A percentile compares a stretch with the other conserved stretches of the same genome.
phyloP scores from a whole-genome alignment of 1,140 invertebrate genomes.

The Mercenaria mercenaria region DNA sequence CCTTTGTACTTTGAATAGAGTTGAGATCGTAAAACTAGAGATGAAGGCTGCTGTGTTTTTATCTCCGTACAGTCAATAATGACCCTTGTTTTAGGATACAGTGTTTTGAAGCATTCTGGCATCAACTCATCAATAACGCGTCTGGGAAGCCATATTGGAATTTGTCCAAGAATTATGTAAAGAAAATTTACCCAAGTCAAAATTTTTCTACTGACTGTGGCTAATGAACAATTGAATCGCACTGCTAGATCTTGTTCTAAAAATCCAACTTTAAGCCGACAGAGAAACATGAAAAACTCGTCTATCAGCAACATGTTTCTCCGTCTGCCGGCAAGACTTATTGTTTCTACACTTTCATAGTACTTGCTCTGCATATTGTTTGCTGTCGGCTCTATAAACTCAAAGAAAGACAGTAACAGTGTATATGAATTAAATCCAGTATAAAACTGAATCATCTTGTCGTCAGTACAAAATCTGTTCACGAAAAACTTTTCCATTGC shows the following conservation, averaged over 20 bases:
- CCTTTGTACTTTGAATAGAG: conserved; percentile 68
- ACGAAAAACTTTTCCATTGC: neutral
- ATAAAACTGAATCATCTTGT: conserved; percentile 24
- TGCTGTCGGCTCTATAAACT: conserved; percentile 49
- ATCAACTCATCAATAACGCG: conserved; percentile 87
- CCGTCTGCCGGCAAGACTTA: conserved; percentile 18
- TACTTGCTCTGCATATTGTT: conserved; percentile 37
- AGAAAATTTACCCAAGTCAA: conserved; percentile 67
- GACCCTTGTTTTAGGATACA: conserved; percentile 53
- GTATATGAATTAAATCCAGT: conserved; percentile 36
- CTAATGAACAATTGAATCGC: conserved; percentile 55
- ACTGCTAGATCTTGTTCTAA: conserved; percentile 63
- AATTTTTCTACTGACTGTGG: conserved; percentile 72
- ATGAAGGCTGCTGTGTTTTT: conserved; percentile 61
- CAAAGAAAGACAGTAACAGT: conserved; percentile 32
- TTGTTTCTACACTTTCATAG: conserved; percentile 17
- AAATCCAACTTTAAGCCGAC: conserved; percentile 55
- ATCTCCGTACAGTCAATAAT: conserved; percentile 69
- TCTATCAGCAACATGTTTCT: conserved; percentile 56
- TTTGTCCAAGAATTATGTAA: conserved; percentile 58
- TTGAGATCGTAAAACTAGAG: conserved; percentile 62
- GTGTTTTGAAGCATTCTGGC: conserved; percentile 80
- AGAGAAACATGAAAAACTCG: conserved; percentile 69
- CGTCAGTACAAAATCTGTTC: conserved; percentile 10
- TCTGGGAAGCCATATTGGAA: conserved; percentile 48